Percentiles rank a stretch among this genome's conserved stretches.
These are phyloP conservation scores for Hormaphis cornu DNA, from an alignment of 1,140 invertebrate genomes.

Conservation along the genomic window DNA sequence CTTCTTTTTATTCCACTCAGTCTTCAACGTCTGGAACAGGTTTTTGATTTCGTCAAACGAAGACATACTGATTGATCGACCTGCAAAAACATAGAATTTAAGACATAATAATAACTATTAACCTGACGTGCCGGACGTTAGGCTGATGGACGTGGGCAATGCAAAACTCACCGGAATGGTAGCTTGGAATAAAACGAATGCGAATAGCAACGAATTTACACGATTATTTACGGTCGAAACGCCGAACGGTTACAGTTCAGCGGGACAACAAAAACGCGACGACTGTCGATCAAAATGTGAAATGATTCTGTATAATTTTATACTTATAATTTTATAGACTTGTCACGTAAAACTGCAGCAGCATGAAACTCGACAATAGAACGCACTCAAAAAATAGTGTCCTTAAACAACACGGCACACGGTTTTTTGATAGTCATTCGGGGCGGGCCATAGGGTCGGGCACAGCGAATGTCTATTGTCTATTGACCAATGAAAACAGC, in stretches of 20 bases:
- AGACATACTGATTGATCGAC: conserved; percentile 40
- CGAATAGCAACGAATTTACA: too few relatives aligned
- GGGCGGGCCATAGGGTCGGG: not conserved
- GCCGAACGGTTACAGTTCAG: too few relatives aligned
- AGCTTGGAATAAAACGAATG: too few relatives aligned
- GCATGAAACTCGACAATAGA: too few relatives aligned
- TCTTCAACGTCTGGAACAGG: conserved; percentile 61
- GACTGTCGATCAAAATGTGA: too few relatives aligned
- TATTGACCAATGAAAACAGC: not conserved
- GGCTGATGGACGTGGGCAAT: not conserved
- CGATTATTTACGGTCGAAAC: too few relatives aligned
- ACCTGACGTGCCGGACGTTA: not conserved
- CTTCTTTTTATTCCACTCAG: conserved; percentile 60
- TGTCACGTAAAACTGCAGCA: too few relatives aligned
- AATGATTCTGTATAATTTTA: too few relatives aligned
- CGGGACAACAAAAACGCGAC: too few relatives aligned
- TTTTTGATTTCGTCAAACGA: conserved; percentile 55
- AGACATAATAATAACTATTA: not conserved
- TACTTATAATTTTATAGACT: too few relatives aligned
- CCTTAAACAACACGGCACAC: too few relatives aligned
- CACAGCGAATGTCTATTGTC: not conserved
- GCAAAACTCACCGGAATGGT: not conserved
- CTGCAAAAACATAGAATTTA: conserved; percentile 12
- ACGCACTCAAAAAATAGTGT: too few relatives aligned
- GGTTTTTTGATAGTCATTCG: conserved; percentile 18